A percentile compares a stretch with the other conserved stretches of the same genome.
Evolutionary conservation across 2,888 invertebrate species (phyloP).

Genomic region (Taphrorychus bicolor): DNA sequence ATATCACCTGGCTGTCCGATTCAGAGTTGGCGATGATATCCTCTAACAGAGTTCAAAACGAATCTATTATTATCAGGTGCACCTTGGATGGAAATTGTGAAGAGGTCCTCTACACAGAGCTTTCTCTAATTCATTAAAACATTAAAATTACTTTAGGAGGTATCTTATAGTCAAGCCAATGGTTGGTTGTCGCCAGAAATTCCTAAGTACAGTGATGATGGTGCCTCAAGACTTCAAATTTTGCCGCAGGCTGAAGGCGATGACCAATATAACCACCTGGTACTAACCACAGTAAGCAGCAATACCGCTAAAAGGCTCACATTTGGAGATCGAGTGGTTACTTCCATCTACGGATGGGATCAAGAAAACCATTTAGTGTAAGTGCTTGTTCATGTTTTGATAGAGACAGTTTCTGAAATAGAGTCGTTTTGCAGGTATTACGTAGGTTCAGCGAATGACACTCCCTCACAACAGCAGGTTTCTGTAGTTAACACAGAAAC

Average conservation of each 20-base stretch:
- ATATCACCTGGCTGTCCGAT: conserved; percentile 77
- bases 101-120: too few species aligned
- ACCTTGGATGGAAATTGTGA: conserved; percentile 40
- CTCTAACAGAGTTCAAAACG: conserved; percentile 86
- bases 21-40: conserved; percentile 75
- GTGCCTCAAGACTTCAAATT: conserved; percentile 51
- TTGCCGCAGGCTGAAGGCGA: conserved; percentile 49
- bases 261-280: conserved; percentile 53
- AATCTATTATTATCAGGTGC: conserved; percentile 51
- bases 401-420: background rate
- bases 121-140: too few species aligned
- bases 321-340: conserved; percentile 67
- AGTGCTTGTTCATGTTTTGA: conserved; percentile 45
- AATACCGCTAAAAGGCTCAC: conserved; percentile 61
- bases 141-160: conserved; percentile 49
- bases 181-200: conserved; percentile 75
- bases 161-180: conserved; percentile 64
- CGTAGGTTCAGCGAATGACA: conserved; percentile 67
- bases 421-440: conserved; percentile 70
- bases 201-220: conserved; percentile 64
- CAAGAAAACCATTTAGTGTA: conserved; percentile 65
- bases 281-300: conserved; percentile 44
- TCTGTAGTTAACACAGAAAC: conserved; percentile 58
- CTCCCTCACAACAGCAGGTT: conserved; percentile 75
- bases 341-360: conserved; percentile 69